Conservation (phyloP, 2,888 invertebrate genomes). For the Listrodromus nycthemerus region DNA sequence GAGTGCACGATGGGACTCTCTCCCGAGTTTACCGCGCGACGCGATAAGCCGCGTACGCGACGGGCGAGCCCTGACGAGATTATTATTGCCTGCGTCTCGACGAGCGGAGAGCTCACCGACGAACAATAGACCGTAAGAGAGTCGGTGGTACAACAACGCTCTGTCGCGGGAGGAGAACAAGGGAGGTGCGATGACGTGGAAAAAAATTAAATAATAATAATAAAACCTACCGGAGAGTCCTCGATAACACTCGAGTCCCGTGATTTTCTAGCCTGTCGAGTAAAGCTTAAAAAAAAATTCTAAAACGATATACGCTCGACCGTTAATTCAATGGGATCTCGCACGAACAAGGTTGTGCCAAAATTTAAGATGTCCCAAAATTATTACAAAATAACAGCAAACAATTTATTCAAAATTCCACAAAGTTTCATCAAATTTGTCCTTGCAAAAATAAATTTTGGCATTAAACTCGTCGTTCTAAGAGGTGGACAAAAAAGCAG, state of each 20-base stretch:
- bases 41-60: constrained; percentile 67
- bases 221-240: constrained; percentile 4
- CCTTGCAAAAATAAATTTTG: not conserved
- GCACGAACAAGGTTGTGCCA: not conserved
- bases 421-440: not conserved
- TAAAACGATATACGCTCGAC: not conserved
- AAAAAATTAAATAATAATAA: constrained; percentile 1
- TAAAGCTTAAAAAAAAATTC: constrained; percentile 15
- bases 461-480: not conserved
- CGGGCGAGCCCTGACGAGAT: constrained; percentile 51
- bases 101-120: constrained; percentile 31
- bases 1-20: constrained; percentile 56
- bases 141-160: constrained; percentile 28
- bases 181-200: constrained; percentile 20
- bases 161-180: constrained; percentile 24
- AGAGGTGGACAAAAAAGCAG: not conserved
- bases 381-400: not conserved
- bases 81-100: constrained; percentile 52
- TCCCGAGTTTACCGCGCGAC: constrained; percentile 58
- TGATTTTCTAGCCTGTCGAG: constrained; percentile 1
- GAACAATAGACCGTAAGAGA: constrained; percentile 54
- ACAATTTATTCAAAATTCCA: not conserved
- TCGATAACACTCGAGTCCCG: not conserved
- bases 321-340: not conserved
- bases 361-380: not conserved